These are phyloP conservation scores for Diachasmimorpha longicaudata DNA, from an alignment of 1,140 invertebrate genomes.

Conservation along the genomic window DNA sequence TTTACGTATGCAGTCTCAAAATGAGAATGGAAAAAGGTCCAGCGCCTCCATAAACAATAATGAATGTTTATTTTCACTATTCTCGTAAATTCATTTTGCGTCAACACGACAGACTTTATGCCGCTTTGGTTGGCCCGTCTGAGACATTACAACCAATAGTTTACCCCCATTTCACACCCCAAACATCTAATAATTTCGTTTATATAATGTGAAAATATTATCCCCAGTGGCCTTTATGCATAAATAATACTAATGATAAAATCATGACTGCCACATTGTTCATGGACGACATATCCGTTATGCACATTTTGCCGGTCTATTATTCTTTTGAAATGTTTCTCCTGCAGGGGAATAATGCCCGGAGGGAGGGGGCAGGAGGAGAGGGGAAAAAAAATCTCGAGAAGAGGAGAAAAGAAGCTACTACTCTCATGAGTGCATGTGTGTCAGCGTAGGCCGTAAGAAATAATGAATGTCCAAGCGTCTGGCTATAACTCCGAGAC, in stretches of 20 bases:
- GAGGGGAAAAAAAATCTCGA: neutral
- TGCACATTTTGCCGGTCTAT: neutral
- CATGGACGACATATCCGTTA: neutral
- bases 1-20: constrained; percentile 21
- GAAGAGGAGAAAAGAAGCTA: neutral
- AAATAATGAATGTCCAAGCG: constrained; percentile 17
- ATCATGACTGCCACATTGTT: neutral
- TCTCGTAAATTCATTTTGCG: constrained; percentile 44
- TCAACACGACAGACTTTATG: constrained; percentile 28
- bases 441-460: neutral
- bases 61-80: constrained; percentile 38
- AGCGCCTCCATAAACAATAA: constrained; percentile 44
- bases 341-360: neutral
- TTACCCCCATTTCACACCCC: neutral
- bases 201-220: neutral
- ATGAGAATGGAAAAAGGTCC: constrained; percentile 9
- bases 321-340: neutral
- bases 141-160: neutral
- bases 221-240: neutral
- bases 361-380: neutral
- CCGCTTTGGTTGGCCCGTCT: neutral
- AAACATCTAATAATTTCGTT: neutral
- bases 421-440: neutral
- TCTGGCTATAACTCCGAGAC: constrained; percentile 11
- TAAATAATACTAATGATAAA: neutral